These are phyloP conservation scores for Spilosoma lubricipeda DNA, from an alignment of 2,888 invertebrate genomes.

Conservation along the genomic window DNA sequence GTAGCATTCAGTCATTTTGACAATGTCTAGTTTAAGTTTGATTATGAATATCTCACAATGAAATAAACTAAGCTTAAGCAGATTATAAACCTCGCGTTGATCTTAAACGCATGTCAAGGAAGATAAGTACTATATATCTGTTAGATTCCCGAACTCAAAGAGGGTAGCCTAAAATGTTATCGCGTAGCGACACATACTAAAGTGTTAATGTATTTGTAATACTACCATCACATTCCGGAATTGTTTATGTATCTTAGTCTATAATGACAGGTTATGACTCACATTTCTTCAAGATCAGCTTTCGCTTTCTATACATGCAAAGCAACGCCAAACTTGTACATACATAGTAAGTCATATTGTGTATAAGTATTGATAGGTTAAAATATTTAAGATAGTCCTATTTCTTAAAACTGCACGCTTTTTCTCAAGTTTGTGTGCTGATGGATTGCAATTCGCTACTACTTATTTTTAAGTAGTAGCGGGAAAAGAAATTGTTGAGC, in stretches of 20 bases:
- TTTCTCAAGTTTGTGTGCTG: too few relatives aligned
- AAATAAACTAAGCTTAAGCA: neutral
- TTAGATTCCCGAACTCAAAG: neutral
- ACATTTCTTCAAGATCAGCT: neutral
- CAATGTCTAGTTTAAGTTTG: neutral
- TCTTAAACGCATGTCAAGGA: neutral
- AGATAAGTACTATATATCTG: neutral
- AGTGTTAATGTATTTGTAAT: neutral
- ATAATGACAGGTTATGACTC: neutral
- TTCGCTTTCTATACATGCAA: too few relatives aligned
- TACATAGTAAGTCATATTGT: too few relatives aligned
- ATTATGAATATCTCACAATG: neutral
- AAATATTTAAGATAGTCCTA: too few relatives aligned
- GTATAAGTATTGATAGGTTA: too few relatives aligned
- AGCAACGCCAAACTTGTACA: too few relatives aligned
- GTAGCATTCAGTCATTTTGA: neutral
- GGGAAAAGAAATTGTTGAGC: too few relatives aligned
- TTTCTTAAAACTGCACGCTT: too few relatives aligned
- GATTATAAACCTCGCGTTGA: neutral
- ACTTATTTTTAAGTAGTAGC: too few relatives aligned
- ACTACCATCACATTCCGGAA: neutral
- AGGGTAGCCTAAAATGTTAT: neutral
- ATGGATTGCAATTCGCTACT: too few relatives aligned
- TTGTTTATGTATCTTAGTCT: neutral
- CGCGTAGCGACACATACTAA: neutral